Evolutionary conservation across 1,140 invertebrate species (phyloP).

Genomic region (Chrysomallon squamiferum): DNA sequence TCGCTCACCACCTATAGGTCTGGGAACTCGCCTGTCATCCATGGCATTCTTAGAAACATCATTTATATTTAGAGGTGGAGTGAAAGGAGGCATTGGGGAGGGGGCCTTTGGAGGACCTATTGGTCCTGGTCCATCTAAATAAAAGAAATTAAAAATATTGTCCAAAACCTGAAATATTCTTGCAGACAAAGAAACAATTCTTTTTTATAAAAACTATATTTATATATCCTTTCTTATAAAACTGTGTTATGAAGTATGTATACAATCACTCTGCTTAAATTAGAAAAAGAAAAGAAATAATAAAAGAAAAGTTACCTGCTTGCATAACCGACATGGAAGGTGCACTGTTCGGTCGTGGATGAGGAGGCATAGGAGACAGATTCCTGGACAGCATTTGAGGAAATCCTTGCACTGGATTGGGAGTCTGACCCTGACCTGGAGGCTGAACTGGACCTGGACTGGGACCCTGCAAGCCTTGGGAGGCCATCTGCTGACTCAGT

Average conservation of each 20-base stretch:
- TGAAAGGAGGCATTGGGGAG: constrained; percentile 35
- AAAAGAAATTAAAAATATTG: constrained; percentile 10
- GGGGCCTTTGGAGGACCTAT: constrained; percentile 32
- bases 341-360: constrained; percentile 48
- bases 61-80: constrained; percentile 35
- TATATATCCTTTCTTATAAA: too few species aligned
- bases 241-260: too few species aligned
- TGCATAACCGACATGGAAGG: constrained; percentile 40
- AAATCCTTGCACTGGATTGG: constrained; percentile 10
- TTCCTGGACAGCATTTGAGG: constrained; percentile 31
- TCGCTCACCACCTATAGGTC: constrained; percentile 47
- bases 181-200: too few species aligned
- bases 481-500: constrained; percentile 7
- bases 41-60: constrained; percentile 26
- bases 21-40: constrained; percentile 33
- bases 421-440: constrained; percentile 10
- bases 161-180: background rate
- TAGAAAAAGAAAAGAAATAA: too few species aligned
- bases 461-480: constrained; percentile 11
- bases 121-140: constrained; percentile 32
- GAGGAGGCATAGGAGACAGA: constrained; percentile 38
- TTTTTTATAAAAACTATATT: too few species aligned
- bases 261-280: too few species aligned
- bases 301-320: constrained; percentile 22
- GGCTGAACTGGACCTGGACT: constrained; percentile 7